A percentile compares a stretch with the other conserved stretches of the same genome.
These are phyloP conservation scores for Matsumyia berberina DNA, from an alignment of 2,888 invertebrate species.

Conservation along the genomic window DNA sequence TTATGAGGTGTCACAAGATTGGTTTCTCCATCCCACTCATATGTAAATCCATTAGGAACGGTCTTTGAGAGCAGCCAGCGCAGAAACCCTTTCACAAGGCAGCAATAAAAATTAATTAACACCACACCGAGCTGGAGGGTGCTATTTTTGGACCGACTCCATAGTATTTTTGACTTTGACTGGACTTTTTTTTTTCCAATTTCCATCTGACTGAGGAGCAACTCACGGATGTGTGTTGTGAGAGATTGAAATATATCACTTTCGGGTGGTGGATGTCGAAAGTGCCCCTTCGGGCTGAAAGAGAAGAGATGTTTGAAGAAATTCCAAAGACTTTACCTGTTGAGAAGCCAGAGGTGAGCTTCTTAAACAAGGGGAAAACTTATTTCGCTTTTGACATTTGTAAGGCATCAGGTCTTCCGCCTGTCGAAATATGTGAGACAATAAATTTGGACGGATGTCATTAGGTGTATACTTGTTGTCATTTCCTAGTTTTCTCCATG, in stretches of 20 bases:
- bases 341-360: slow-evolving; percentile 26
- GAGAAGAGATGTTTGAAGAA: slow-evolving; percentile 55
- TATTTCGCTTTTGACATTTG: slow-evolving; percentile 61
- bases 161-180: slow-evolving; percentile 6
- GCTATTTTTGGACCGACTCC: slow-evolving; percentile 60
- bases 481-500: slow-evolving; percentile 44
- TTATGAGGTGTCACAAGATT: slow-evolving; percentile 73
- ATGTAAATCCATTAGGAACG: slow-evolving; percentile 71
- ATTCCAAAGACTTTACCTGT: slow-evolving; percentile 52
- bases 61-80: slow-evolving; percentile 30
- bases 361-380: slow-evolving; percentile 19
- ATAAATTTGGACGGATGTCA: slow-evolving; percentile 75
- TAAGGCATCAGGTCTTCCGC: slow-evolving; percentile 42
- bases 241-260: slow-evolving; percentile 57
- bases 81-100: slow-evolving; percentile 67
- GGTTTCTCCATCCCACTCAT: slow-evolving; percentile 54
- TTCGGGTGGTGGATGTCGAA: slow-evolving; percentile 65
- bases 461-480: slow-evolving; percentile 68
- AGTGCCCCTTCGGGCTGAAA: slow-evolving; percentile 46
- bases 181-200: slow-evolving; percentile 31
- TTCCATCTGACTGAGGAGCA: slow-evolving; percentile 23
- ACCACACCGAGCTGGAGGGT: slow-evolving; percentile 45
- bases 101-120: slow-evolving; percentile 75
- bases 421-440: slow-evolving; percentile 57
- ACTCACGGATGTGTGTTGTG: slow-evolving; percentile 16